Conservation (phyloP, 2,113 vertebrate species). For the Oenanthe oenanthe region DNA sequence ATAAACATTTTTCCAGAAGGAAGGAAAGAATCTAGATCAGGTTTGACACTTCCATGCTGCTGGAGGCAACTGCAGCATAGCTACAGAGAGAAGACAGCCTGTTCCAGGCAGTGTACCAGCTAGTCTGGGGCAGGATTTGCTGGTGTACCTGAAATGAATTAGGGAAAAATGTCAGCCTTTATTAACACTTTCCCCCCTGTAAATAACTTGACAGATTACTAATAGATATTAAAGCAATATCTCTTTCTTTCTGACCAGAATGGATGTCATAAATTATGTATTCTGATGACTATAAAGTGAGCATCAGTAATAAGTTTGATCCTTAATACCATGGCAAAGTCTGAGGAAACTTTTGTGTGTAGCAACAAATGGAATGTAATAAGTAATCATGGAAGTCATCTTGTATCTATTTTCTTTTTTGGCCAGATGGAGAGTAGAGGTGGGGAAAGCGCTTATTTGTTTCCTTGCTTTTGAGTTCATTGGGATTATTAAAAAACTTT, state of each 20-base stretch:
- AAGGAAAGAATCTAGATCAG: background rate
- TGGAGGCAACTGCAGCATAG: background rate
- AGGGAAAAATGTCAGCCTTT: conserved; percentile 7
- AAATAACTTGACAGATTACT: conserved; percentile 55
- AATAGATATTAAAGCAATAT: conserved; percentile 39
- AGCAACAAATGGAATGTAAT: background rate
- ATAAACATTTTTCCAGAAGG: background rate
- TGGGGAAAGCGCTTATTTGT: background rate
- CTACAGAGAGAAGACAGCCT: background rate
- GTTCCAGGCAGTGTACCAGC: background rate
- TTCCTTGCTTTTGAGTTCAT: background rate
- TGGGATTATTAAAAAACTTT: background rate
- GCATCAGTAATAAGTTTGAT: background rate
- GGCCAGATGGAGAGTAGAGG: background rate
- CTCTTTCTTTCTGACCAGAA: conserved; percentile 34
- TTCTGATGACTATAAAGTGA: background rate
- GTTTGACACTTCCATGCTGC: background rate
- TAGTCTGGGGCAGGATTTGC: background rate
- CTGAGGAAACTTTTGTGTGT: background rate
- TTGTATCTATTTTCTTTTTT: background rate
- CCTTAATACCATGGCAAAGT: background rate
- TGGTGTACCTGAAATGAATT: background rate
- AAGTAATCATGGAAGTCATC: background rate
- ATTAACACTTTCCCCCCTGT: background rate
- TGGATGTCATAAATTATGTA: conserved; percentile 7